Percentiles rank a stretch among this genome's conserved stretches.
These are phyloP conservation scores for Alouatta palliata DNA, from an alignment of 2,113 vertebrate genomes.

Conservation along the genomic window DNA sequence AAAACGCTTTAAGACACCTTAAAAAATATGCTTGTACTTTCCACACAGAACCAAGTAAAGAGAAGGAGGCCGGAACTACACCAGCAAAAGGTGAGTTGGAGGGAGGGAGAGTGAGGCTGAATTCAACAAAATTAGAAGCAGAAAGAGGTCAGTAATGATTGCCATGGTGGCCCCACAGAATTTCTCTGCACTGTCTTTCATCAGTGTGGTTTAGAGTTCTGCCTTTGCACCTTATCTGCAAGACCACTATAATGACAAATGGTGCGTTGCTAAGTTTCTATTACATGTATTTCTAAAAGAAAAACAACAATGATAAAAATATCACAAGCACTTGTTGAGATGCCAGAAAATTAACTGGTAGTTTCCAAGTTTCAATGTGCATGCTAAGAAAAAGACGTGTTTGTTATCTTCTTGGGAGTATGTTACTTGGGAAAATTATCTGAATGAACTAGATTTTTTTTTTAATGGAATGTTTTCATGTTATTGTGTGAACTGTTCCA, in stretches of 20 bases:
- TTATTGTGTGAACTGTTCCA: background rate
- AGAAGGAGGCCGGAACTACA: constrained; percentile 75
- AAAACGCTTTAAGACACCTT: constrained; percentile 74
- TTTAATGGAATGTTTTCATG: background rate
- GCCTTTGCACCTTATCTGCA: constrained; percentile 29
- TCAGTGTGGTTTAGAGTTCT: constrained; percentile 11
- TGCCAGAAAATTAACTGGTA: background rate
- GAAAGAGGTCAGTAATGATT: background rate
- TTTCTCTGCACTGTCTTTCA: constrained; percentile 37
- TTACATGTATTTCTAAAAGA: background rate
- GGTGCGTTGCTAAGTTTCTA: background rate
- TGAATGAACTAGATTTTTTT: background rate
- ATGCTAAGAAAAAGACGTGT: background rate
- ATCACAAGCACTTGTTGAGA: background rate
- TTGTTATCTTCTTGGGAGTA: background rate
- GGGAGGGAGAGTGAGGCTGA: background rate
- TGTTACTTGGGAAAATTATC: background rate
- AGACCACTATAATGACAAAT: background rate
- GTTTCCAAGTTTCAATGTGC: background rate
- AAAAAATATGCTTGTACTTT: constrained; percentile 83
- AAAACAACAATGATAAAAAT: constrained; percentile 5
- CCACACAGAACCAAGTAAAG: constrained; percentile 84
- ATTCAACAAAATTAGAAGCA: background rate
- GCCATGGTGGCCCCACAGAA: background rate
- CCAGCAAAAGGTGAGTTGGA: constrained; percentile 85